Base-by-base conservation (phyloP, 2,113 vertebrate species). In the Pelobates fuscus region DNA sequence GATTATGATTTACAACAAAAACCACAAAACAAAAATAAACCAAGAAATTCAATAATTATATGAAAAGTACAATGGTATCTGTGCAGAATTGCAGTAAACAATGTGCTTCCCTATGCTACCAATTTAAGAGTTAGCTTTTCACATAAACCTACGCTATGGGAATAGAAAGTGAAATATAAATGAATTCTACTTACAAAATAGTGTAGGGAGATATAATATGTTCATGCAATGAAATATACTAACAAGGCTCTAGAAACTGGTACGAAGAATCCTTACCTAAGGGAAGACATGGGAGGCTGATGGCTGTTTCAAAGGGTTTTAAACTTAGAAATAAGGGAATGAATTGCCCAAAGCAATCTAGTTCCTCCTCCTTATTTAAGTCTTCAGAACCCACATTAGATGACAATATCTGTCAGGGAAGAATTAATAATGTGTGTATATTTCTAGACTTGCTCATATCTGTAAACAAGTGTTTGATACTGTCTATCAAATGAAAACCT, bases 131-230 rank as follows among this genome's bases (percentile, higher is more conserved):
- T 21, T 65, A 15, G 10, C 15, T 43, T 32, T 21, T 65, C 20
- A 55, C 44, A 64, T 44, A 54, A n/a, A 55, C 26, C 27, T 63
- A 10, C 57, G 24, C 59, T 41, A 25, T 63, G 59, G 59, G 44
- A 72, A 72, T 37, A 44, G 25, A 8, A 24, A 63, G 44, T 52
- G 32, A 72, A 63, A 63, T 63, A 63, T 72, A 32, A 37, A 72
- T 52, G 43, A 49, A 46, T 72, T 32, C 60, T 63, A 72, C 70
- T 63, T 58, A 63, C 59, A 72, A 63, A 72, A 72, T 23, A 54
- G 43, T 46, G 30, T 12, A 23, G 68, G 54, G 68, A 70, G 55
- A n/a, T 59, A 54, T 59, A 24, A n/a, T 44, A 60, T 18, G 57
- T 60, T 60, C 37, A 43, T 60, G 55, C 30, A 60, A 60, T 18